phyloP scores from a whole-genome alignment of 2,113 vertebrate species.

The Chiloscyllium plagiosum region DNA sequence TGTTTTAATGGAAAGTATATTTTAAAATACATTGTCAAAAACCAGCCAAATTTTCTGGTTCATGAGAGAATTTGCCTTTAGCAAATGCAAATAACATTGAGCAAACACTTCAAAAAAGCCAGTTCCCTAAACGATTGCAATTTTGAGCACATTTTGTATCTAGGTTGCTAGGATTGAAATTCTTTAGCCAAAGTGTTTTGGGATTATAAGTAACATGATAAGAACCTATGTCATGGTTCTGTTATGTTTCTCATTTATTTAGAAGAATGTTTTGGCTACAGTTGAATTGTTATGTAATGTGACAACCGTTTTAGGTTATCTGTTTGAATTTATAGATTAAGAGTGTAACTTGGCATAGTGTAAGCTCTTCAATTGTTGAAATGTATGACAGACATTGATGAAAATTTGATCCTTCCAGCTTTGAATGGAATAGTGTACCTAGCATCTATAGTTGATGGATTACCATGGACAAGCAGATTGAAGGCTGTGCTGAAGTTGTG shows the following conservation, averaged over 20 bases:
- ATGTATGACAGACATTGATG: neutral
- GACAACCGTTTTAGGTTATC: neutral
- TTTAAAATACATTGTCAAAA: neutral
- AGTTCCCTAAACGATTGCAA: neutral
- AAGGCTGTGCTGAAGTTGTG: neutral
- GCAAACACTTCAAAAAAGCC: neutral
- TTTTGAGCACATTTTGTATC: neutral
- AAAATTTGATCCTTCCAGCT: neutral
- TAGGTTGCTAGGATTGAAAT: neutral
- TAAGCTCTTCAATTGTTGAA: neutral
- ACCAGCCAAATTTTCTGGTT: neutral
- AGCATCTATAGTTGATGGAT: neutral
- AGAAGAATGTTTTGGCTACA: neutral
- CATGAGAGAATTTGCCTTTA: neutral
- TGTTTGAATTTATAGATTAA: neutral
- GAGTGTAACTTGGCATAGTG: neutral
- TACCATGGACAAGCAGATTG: neutral
- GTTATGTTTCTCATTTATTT: neutral
- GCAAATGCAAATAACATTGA: neutral
- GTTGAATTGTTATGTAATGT: neutral
- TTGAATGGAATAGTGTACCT: neutral
- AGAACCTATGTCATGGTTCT: neutral
- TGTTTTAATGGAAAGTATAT: neutral
- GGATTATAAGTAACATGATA: neutral
- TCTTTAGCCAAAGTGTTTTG: neutral